Evolutionary conservation across 2,113 vertebrate genomes (phyloP).

Genomic region (Syngnathoides biaculeatus): DNA sequence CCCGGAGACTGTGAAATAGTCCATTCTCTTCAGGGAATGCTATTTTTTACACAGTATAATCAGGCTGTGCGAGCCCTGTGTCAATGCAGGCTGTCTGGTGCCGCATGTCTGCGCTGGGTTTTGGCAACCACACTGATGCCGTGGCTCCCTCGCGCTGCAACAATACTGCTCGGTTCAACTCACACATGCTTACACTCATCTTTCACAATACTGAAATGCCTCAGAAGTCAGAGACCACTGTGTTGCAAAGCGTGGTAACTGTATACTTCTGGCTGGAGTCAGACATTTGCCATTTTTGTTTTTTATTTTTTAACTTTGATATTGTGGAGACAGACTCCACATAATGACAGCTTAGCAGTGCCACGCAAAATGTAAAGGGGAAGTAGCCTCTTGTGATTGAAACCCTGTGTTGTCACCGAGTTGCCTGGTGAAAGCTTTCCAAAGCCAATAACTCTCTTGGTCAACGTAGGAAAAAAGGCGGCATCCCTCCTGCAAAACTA

Average conservation of each 20-base stretch:
- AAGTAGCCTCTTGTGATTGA: conserved; percentile 55
- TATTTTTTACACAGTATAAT: conserved; percentile 2
- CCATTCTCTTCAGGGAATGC: conserved; percentile 11
- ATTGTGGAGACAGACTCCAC: conserved; percentile 46
- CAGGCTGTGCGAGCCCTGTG: neutral
- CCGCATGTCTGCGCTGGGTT: conserved; percentile 13
- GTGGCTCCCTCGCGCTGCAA: conserved; percentile 7
- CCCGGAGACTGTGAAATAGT: neutral
- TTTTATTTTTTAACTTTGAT: conserved; percentile 44
- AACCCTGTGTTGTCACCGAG: conserved; percentile 50
- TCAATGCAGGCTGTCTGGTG: conserved; percentile 6
- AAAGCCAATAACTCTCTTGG: conserved; percentile 44
- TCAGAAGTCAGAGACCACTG: conserved; percentile 20
- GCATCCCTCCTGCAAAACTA: conserved; percentile 23
- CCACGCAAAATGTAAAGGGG: conserved; percentile 47
- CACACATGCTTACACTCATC: conserved; percentile 8
- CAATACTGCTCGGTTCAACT: conserved; percentile 7
- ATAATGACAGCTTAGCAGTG: conserved; percentile 48
- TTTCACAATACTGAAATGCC: conserved; percentile 13
- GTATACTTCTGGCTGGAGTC: conserved; percentile 38
- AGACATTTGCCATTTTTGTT: conserved; percentile 17
- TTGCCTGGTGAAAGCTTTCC: conserved; percentile 48
- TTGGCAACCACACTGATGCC: conserved; percentile 6
- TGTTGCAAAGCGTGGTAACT: conserved; percentile 6
- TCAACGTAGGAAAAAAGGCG: conserved; percentile 22